Conservation (phyloP, 2,797 vertebrate species). For the Amniataba percoides region DNA sequence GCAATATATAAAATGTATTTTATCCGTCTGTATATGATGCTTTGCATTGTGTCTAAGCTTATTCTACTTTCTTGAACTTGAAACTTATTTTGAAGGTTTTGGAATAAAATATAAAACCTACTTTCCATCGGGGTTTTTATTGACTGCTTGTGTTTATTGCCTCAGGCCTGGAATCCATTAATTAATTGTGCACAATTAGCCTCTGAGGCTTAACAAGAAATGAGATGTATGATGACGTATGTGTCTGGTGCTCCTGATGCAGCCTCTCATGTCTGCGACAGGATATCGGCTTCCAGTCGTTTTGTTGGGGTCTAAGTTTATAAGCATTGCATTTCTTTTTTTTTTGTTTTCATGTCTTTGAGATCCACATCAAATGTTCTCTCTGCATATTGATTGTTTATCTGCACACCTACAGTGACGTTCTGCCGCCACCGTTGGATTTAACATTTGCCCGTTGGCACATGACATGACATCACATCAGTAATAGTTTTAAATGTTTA, state of each 20-base stretch:
- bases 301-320: not conserved
- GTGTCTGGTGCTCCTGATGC: not conserved
- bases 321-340: not conserved
- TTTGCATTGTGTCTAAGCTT: slow-evolving; percentile 96
- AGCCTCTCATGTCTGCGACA: not conserved
- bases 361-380: not conserved
- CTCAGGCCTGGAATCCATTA: not conserved
- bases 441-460: not conserved
- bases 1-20: slow-evolving; percentile 99
- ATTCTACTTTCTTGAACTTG: slow-evolving; percentile 98
- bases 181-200: not conserved
- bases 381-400: not conserved
- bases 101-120: slow-evolving; percentile 97
- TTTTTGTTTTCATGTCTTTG: not conserved
- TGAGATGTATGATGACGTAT: too few species aligned
- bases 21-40: slow-evolving; percentile 99
- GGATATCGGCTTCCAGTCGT: not conserved
- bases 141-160: slow-evolving; percentile 24
- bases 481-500: not conserved
- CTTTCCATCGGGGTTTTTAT: slow-evolving; percentile 37
- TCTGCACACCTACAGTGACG: not conserved
- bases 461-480: too few species aligned
- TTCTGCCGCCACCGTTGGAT: not conserved
- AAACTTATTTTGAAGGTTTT: slow-evolving; percentile 99
- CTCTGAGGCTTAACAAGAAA: not conserved